Conservation (phyloP, 2,113 vertebrate genomes). For the Pseudorectes ferrugineus region DNA sequence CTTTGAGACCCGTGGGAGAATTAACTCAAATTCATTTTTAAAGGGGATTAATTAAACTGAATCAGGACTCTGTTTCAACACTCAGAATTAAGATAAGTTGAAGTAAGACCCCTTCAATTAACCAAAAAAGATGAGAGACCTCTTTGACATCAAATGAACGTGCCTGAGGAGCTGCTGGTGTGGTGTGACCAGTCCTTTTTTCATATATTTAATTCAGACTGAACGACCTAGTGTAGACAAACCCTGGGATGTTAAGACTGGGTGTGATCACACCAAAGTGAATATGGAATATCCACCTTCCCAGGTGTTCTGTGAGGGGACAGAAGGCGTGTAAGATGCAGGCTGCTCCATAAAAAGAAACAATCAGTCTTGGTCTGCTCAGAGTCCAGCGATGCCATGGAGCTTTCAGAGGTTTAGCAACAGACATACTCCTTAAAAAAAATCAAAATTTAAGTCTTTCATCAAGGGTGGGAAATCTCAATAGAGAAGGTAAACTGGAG, state of each 20-base stretch:
- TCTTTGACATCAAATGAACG: background rate
- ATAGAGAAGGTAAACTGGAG: background rate
- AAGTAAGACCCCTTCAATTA: constrained; percentile 26
- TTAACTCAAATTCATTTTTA: constrained; percentile 27
- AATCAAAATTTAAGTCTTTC: background rate
- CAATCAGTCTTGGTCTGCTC: background rate
- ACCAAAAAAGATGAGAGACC: background rate
- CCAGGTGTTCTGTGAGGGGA: background rate
- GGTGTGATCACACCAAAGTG: background rate
- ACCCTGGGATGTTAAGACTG: background rate
- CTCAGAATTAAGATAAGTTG: background rate
- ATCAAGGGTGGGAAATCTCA: background rate
- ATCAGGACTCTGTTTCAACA: background rate
- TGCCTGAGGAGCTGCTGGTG: background rate
- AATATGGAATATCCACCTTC: background rate
- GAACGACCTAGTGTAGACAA: background rate
- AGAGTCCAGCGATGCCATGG: accelerated
- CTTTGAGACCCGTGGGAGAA: background rate
- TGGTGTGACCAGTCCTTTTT: background rate
- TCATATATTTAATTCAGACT: background rate
- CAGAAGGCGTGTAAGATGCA: background rate
- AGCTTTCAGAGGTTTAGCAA: background rate
- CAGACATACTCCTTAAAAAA: background rate
- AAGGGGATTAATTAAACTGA: constrained; percentile 39
- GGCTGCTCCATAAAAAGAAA: background rate